Conservation (phyloP, 2,888 invertebrate genomes). For the Caenorhabditis zanzibari region DNA sequence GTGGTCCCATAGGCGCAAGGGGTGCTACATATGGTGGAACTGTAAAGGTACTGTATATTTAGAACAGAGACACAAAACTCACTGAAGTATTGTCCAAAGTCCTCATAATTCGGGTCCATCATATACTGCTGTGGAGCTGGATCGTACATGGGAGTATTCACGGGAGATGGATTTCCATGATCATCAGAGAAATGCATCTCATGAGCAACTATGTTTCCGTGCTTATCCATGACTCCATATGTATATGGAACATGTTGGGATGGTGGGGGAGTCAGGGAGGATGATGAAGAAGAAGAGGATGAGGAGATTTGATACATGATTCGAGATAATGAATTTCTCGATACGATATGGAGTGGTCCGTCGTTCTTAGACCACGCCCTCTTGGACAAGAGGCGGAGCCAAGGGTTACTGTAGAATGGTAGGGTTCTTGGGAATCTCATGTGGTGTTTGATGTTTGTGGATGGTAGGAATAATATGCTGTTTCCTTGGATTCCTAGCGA, state of each 20-base stretch:
- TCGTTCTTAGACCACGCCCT: neutral
- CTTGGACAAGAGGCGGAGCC: neutral
- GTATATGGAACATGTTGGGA: neutral
- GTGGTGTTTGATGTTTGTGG: neutral
- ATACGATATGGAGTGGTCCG: neutral
- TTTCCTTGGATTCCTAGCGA: too few species aligned
- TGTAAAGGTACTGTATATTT: neutral
- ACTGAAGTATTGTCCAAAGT: constrained; percentile 57
- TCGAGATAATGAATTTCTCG: constrained; percentile 11
- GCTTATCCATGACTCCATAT: constrained; percentile 30
- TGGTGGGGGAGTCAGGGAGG: neutral
- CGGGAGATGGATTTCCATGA: constrained; percentile 46
- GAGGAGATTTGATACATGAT: constrained; percentile 38
- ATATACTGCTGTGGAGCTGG: neutral
- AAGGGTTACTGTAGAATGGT: constrained; percentile 6
- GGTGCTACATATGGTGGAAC: constrained; percentile 6
- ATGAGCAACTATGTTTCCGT: constrained; percentile 35
- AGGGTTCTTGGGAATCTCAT: neutral
- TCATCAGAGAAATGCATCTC: constrained; percentile 45
- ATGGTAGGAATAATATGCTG: too few species aligned
- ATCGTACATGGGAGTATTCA: constrained; percentile 10
- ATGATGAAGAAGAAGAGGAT: constrained; percentile 18
- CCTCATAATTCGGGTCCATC: constrained; percentile 19
- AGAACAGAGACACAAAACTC: neutral
- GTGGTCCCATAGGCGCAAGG: neutral